phyloP scores from a whole-genome alignment of 2,888 invertebrate species.

The Cephus runcator region DNA sequence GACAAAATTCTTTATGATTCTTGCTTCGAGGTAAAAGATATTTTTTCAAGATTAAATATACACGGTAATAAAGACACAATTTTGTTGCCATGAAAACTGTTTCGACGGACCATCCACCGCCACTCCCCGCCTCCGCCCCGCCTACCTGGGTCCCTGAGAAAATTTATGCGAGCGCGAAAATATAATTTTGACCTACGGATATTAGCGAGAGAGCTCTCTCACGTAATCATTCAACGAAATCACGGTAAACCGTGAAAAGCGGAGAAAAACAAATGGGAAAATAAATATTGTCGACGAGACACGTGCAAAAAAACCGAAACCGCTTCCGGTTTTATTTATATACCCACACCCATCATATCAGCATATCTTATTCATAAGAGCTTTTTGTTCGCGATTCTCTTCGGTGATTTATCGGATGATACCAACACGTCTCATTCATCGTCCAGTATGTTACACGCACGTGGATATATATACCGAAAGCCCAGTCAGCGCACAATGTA shows the following conservation, averaged over 20 bases:
- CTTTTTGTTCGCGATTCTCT: slow-evolving; percentile 12
- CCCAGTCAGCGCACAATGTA: neutral
- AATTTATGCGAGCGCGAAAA: too few species aligned
- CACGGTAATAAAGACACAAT: too few species aligned
- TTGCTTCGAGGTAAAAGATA: too few species aligned
- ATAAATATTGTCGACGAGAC: slow-evolving; percentile 11
- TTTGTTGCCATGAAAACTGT: too few species aligned
- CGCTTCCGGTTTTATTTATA: slow-evolving; percentile 10
- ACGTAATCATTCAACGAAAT: neutral
- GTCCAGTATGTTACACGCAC: neutral
- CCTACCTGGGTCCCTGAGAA: too few species aligned
- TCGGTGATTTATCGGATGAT: slow-evolving; percentile 14
- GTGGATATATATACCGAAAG: neutral
- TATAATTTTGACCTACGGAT: too few species aligned
- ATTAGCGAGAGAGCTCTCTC: neutral
- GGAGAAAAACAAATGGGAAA: slow-evolving; percentile 11
- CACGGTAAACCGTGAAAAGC: neutral
- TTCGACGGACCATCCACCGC: too few species aligned
- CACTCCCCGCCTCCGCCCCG: rapidly evolving
- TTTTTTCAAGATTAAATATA: too few species aligned
- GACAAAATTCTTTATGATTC: too few species aligned
- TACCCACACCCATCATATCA: slow-evolving; percentile 10
- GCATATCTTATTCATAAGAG: slow-evolving; percentile 20
- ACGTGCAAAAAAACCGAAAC: neutral
- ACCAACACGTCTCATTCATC: neutral